These are phyloP conservation scores for Phorcus lineatus DNA, from an alignment of 2,888 invertebrate species.

Conservation along the genomic window DNA sequence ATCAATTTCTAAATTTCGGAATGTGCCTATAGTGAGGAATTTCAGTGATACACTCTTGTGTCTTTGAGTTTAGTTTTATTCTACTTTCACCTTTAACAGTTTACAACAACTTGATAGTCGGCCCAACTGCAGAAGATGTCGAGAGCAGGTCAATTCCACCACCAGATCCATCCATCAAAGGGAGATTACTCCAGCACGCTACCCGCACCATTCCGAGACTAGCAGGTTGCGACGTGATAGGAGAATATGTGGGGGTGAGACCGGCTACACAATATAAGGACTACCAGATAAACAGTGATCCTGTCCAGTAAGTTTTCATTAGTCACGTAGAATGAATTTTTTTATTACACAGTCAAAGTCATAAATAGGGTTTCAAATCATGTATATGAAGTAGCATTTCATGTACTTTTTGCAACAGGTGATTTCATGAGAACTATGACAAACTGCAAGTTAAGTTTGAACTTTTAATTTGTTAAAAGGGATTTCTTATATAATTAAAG, in stretches of 20 bases:
- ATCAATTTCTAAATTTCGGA: too few species aligned
- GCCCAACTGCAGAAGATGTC: constrained; percentile 66
- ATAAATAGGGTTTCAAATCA: too few species aligned
- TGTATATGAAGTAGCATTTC: too few species aligned
- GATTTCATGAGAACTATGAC: too few species aligned
- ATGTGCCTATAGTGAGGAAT: not conserved
- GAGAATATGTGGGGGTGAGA: constrained; percentile 62
- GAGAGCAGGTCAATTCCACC: constrained; percentile 40
- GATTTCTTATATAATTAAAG: too few species aligned
- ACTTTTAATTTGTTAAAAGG: too few species aligned
- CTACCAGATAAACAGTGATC: constrained; percentile 55
- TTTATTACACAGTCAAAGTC: too few species aligned
- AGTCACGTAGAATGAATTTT: too few species aligned
- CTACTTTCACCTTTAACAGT: constrained; percentile 42
- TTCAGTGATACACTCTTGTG: not conserved
- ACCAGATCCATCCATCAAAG: constrained; percentile 44
- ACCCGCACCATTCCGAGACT: constrained; percentile 45
- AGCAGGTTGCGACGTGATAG: constrained; percentile 41
- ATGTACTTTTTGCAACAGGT: too few species aligned
- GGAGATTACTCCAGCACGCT: constrained; percentile 40
- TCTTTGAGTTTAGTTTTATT: constrained; percentile 13
- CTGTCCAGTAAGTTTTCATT: constrained; percentile 42
- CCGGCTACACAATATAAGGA: constrained; percentile 67
- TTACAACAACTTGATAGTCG: constrained; percentile 63
- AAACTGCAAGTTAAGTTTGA: too few species aligned